Evolutionary conservation across 92 coral and sea anemone genomes (phyloP).

Genomic region (Hydrozoanthus gracilis): DNA sequence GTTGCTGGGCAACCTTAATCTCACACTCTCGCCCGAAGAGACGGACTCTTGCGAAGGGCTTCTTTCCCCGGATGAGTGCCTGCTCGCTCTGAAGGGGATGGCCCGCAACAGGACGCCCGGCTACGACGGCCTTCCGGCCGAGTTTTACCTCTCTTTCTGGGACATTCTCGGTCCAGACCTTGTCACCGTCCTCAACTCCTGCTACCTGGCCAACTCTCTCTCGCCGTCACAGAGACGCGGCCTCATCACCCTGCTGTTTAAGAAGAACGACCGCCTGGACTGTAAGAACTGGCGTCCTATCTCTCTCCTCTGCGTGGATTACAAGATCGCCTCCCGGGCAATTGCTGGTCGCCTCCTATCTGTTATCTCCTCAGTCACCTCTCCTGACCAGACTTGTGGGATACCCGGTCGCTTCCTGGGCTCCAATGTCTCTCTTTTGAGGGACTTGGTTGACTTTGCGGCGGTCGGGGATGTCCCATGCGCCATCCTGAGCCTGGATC

Average conservation of each 20-base stretch:
- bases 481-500: neutral
- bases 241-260: neutral
- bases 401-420: neutral
- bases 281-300: neutral
- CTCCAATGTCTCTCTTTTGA: neutral
- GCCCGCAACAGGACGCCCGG: constrained; percentile 47
- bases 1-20: neutral
- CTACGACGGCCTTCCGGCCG: constrained; percentile 50
- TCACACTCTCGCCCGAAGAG: neutral
- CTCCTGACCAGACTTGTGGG: neutral
- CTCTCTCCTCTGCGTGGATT: neutral
- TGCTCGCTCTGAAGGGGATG: constrained; percentile 37
- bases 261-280: neutral
- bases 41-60: constrained; percentile 39
- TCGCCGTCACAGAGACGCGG: neutral
- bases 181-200: constrained; percentile 26
- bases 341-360: neutral
- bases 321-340: neutral
- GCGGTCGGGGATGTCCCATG: neutral
- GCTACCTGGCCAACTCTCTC: neutral
- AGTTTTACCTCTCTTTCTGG: constrained; percentile 50
- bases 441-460: constrained; percentile 12
- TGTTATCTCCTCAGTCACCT: neutral
- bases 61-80: constrained; percentile 43
- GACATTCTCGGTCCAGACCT: constrained; percentile 20